Percentiles rank a stretch among this genome's conserved stretches.
Evolutionary conservation across 1,140 invertebrate genomes (phyloP).

Genomic region (Drosophila orosa): DNA sequence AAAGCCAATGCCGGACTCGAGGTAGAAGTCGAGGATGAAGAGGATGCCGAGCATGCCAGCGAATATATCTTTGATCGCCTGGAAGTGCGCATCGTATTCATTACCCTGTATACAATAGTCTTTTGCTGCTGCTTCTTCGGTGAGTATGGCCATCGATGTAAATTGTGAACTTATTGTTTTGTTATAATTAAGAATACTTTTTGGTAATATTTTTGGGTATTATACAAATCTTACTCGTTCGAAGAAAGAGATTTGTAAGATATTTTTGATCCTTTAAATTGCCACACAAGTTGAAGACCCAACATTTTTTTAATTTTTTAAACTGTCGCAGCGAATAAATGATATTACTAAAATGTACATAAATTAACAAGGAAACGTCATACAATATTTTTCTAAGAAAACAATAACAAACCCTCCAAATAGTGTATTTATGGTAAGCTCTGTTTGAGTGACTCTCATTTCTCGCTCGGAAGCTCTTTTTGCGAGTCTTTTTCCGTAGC

Average conservation of each 20-base stretch:
- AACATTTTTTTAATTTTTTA: too few species aligned
- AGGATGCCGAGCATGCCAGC: conserved; percentile 58
- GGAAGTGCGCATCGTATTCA: conserved; percentile 86
- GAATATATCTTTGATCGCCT: conserved; percentile 87
- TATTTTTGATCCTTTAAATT: too few species aligned
- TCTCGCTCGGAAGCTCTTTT: neutral
- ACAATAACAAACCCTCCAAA: too few species aligned
- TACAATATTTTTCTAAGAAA: neutral
- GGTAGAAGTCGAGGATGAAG: conserved; percentile 35
- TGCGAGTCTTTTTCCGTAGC: neutral
- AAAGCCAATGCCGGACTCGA: conserved; percentile 9
- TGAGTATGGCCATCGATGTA: conserved; percentile 84
- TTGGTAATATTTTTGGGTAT: too few species aligned
- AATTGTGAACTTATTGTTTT: neutral
- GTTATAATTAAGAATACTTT: too few species aligned
- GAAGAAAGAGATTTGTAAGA: too few species aligned
- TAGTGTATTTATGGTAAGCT: neutral
- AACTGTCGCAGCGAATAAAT: too few species aligned
- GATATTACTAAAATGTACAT: neutral
- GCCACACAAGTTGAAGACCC: too few species aligned
- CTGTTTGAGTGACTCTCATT: neutral
- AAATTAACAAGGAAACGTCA: neutral
- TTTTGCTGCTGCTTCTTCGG: conserved; percentile 88
- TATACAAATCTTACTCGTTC: too few species aligned
- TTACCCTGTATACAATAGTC: conserved; percentile 86